These are phyloP conservation scores for Anoplolepis gracilipes DNA, from an alignment of 1,140 invertebrate species.

Conservation along the genomic window DNA sequence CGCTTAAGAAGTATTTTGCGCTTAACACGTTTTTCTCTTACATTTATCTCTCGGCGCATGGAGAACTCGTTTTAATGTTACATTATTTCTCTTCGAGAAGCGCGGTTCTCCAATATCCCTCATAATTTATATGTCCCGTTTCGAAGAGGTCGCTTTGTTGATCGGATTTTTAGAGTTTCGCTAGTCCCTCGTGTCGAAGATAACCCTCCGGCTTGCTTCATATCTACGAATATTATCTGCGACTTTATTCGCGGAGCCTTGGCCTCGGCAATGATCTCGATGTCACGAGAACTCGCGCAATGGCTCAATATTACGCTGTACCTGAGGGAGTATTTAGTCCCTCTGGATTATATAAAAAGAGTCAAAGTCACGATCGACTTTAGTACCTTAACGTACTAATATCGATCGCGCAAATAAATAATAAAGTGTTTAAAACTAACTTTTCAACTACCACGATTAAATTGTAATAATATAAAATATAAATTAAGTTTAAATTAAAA, in stretches of 20 bases:
- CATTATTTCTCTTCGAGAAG: constrained; percentile 16
- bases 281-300: constrained; percentile 73
- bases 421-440: neutral
- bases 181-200: constrained; percentile 75
- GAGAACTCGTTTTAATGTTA: neutral
- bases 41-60: neutral
- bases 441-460: neutral
- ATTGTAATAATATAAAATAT: neutral
- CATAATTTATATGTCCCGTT: constrained; percentile 34
- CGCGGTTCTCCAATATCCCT: constrained; percentile 27
- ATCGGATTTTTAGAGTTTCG: constrained; percentile 73
- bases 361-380: constrained; percentile 27
- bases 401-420: neutral
- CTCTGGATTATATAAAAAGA: constrained; percentile 28
- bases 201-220: constrained; percentile 73
- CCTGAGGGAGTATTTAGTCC: neutral
- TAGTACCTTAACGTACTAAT: neutral
- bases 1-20: neutral
- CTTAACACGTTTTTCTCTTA: neutral
- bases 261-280: constrained; percentile 71
- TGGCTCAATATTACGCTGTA: constrained; percentile 71
- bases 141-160: constrained; percentile 52
- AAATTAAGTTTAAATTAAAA: neutral
- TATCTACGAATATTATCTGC: constrained; percentile 80
- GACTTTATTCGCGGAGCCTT: constrained; percentile 74